Base-by-base conservation (phyloP, 2,797 vertebrate species). In the Clarias laeviceps region DNA sequence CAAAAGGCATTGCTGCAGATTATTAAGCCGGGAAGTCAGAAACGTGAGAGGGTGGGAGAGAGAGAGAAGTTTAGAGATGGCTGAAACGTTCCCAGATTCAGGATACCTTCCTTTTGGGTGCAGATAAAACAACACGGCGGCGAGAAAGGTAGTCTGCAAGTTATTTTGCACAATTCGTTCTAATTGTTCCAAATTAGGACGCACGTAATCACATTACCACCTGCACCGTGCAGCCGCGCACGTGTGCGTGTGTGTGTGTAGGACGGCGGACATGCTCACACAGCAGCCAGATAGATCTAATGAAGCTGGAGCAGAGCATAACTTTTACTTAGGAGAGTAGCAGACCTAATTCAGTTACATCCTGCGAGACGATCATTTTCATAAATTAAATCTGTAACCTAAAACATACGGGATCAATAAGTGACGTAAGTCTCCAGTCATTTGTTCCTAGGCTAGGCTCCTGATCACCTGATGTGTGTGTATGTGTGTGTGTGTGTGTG, bases 1-100 rank as follows among this genome's bases (percentile, higher is more conserved):
- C 89, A 88, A 90, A 87, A 56, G 85, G 78, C 79, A 84, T 65
- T 70, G 1, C 68, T 83, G 66, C 64, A 90, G 84, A 92, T 93
- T 92, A 90, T 92, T 83, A 86, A 93, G 89, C 83, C 82, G 34
- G 69, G 78, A 84, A 80, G 64, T 79, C 56, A 87, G 59, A 72
- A 65, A 72, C 24, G 17, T 59, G 61, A 74, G 69, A n/a, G 54
- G 17, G 72, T 5, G 22, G 14, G 37, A 61, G 76, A 34, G 29
- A 62, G 20, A 77, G 29, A 61, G 64, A 85, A 83, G 57, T 82
- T 79, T 22, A 50, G 65, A 59, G 81, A 78, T 1, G 22, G 45
- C 84, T 56, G 77, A 86, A 86, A 81, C 77, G 80, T 81, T 84
- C 64, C 78, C 78, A 84, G 64, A 85, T 88, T 87, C 72, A 66